Conservation (phyloP, 2,113 vertebrate species). For the Serilophus lunatus region DNA sequence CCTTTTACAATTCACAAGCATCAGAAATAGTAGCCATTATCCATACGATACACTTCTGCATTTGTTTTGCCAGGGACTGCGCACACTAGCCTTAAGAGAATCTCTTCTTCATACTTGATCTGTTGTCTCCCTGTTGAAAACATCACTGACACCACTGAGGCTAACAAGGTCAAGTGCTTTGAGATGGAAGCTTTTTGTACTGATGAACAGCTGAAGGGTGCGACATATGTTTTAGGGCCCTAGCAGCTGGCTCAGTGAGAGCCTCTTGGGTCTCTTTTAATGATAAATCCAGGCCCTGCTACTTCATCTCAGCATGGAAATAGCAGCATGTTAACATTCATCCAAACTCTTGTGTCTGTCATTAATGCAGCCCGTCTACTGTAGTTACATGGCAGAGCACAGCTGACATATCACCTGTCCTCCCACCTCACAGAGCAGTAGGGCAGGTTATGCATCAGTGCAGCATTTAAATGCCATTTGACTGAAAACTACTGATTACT, state of each 20-base stretch:
- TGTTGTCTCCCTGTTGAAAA: constrained; percentile 53
- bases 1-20: not conserved
- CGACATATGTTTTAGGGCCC: constrained; percentile 68
- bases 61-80: not conserved
- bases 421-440: constrained; percentile 16
- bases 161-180: constrained; percentile 72
- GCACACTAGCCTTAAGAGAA: constrained; percentile 4
- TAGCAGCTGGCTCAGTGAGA: constrained; percentile 63
- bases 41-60: not conserved
- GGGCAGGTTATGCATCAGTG: constrained; percentile 55
- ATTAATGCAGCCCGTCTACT: constrained; percentile 57
- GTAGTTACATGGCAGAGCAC: constrained; percentile 35
- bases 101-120: constrained; percentile 53
- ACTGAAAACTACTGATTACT: constrained; percentile 26
- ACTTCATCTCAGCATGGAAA: constrained; percentile 64
- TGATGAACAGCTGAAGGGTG: constrained; percentile 69
- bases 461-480: constrained; percentile 45
- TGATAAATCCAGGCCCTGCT: constrained; percentile 63
- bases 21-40: not conserved
- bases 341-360: constrained; percentile 56
- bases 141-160: constrained; percentile 60
- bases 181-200: constrained; percentile 63
- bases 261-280: constrained; percentile 69
- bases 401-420: constrained; percentile 55
- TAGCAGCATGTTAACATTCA: constrained; percentile 64